Evolutionary conservation across 2,888 invertebrate genomes (phyloP), one percentile per base, ranked within the genome.

Genomic region (Drosophila demipolita): DNA sequence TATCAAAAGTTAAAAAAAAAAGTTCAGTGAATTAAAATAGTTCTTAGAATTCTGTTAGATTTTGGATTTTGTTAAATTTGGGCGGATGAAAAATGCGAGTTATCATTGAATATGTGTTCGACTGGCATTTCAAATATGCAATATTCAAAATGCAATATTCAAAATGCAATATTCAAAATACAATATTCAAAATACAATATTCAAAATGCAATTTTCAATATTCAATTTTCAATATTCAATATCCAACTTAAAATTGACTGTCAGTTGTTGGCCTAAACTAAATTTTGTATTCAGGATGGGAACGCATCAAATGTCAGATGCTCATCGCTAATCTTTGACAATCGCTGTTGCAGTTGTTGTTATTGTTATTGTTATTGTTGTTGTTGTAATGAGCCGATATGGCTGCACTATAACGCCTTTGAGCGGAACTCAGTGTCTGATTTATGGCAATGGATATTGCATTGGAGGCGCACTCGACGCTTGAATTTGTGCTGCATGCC

Each of bases 271-370:
- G 38, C 38, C 29, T 29, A 29, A 29, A 29, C 29, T 29, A 29
- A 29, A n/a, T 53, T 81, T 82, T 53, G 74, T 83, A 82, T 82
- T 53, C 83, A 63, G n/a, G 52, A 59, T n/a, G 50, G 68, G 67
- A 72, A 54, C 61, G 54, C 68, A 23, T 55, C 71, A 70, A 52
- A 55, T 80, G 80, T 77, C 72, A 70, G 82, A 82, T 83, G 67
- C 76, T 74, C 77, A 83, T 82, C 83, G 26, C 50, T 60, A 58
- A 77, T 77, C 77, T 64, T 58, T 38, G 64, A 72, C 53, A 60
- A 52, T 61, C 69, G 26, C 17, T 45, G 64, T n/a, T 36, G 38
- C 29, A 12, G 45, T 45, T 20, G 45, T 12, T 42, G 15, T 36
- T 5, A 6, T 33, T 33, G 32, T 33, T 8, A 3, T 33, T 33